phyloP scores from a whole-genome alignment of 1,140 invertebrate species.

The Lepidurus packardi region DNA sequence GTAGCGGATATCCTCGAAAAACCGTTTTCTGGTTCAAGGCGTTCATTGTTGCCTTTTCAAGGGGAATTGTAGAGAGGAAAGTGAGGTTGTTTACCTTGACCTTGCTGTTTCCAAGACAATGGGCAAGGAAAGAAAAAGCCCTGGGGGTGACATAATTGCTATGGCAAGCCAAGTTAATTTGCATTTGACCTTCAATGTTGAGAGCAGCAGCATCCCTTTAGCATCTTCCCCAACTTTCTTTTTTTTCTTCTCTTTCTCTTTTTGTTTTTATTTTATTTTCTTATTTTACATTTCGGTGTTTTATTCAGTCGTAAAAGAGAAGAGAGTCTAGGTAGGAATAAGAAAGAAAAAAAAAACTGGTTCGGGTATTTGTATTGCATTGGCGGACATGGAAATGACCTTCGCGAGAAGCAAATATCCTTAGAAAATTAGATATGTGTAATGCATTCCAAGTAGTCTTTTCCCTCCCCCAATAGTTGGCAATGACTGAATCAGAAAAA shows the following conservation, averaged over 20 bases:
- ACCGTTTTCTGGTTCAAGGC: too few relatives aligned
- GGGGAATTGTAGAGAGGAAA: background rate
- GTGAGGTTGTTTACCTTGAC: constrained; percentile 21
- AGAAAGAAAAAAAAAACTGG: background rate
- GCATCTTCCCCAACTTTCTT: background rate
- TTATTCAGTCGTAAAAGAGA: background rate
- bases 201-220: background rate
- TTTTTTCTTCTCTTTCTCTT: background rate
- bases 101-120: background rate
- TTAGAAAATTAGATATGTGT: too few relatives aligned
- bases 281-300: background rate
- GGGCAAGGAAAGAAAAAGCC: background rate
- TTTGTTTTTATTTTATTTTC: background rate
- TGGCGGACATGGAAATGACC: too few relatives aligned
- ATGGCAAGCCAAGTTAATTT: constrained; percentile 13
- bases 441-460: too few relatives aligned
- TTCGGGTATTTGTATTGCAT: too few relatives aligned
- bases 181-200: constrained; percentile 10
- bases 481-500: too few relatives aligned
- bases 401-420: too few relatives aligned
- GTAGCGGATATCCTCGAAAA: too few relatives aligned
- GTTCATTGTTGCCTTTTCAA: background rate
- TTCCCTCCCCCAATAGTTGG: too few relatives aligned
- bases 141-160: background rate
- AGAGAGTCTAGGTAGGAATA: background rate